Percentiles rank a stretch among this genome's conserved stretches.
phyloP scores from a whole-genome alignment of 92 coral and sea anemone genomes.

The Porites divaricata region DNA sequence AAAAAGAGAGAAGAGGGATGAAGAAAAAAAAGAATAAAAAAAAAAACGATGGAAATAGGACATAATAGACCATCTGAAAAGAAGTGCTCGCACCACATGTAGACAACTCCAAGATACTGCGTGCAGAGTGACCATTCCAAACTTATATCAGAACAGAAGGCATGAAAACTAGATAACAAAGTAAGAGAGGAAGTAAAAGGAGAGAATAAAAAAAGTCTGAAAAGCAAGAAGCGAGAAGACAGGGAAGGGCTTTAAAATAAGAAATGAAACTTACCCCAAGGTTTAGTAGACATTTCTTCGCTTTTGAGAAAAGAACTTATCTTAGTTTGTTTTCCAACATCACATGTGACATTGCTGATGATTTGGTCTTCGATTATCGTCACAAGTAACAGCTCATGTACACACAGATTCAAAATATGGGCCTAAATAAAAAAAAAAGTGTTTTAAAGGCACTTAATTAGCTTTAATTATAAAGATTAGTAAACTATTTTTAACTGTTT shows the following conservation, averaged over 20 bases:
- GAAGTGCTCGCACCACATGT: no score
- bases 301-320: conserved; percentile 27
- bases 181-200: neutral
- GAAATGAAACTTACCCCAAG: conserved; percentile 17
- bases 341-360: neutral
- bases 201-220: neutral
- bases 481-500: no score
- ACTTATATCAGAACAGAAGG: no score
- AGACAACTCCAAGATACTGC: no score
- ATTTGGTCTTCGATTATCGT: conserved; percentile 36
- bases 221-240: neutral
- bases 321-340: conserved; percentile 38
- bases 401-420: conserved; percentile 62
- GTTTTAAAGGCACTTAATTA: neutral
- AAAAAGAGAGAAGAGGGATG: neutral
- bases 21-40: neutral
- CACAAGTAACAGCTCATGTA: conserved; percentile 67
- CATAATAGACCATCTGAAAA: no score
- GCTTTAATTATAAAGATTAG: neutral
- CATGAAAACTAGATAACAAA: no score
- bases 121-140: no score
- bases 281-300: neutral
- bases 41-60: no score
- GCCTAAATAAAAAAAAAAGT: conserved; percentile 43
- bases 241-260: neutral